Percentiles rank a stretch among this genome's conserved stretches.
Evolutionary conservation across 2,888 invertebrate species (phyloP).

Genomic region (Orthonychiurus folsomi): DNA sequence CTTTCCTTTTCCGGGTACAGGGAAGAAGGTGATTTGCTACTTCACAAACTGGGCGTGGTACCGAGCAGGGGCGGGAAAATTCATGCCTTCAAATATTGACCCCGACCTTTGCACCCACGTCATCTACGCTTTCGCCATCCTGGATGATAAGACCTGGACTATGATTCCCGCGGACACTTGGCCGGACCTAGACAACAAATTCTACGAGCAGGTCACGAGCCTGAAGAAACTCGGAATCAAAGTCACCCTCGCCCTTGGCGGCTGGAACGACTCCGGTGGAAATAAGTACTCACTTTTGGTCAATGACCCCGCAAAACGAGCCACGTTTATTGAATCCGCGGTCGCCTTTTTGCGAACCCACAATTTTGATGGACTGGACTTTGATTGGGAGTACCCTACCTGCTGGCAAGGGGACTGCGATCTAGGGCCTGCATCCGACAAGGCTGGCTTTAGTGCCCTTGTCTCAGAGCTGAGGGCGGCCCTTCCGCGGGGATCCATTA

Average conservation of each 20-base stretch:
- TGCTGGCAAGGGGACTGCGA: slow-evolving; percentile 62
- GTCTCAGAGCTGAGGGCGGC: slow-evolving; percentile 63
- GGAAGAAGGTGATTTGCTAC: slow-evolving; percentile 12
- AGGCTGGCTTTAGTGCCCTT: slow-evolving; percentile 63
- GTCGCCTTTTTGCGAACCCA: slow-evolving; percentile 45
- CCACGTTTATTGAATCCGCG: slow-evolving; percentile 60
- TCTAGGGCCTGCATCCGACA: slow-evolving; percentile 70
- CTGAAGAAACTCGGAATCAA: slow-evolving; percentile 63
- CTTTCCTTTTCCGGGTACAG: neutral
- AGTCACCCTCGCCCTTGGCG: slow-evolving; percentile 78
- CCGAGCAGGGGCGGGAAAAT: slow-evolving; percentile 68
- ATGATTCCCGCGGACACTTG: slow-evolving; percentile 80
- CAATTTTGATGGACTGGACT: slow-evolving; percentile 49
- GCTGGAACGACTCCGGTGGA: slow-evolving; percentile 88
- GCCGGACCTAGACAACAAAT: slow-evolving; percentile 82
- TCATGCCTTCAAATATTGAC: slow-evolving; percentile 70
- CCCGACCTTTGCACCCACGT: slow-evolving; percentile 79
- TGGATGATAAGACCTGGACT: slow-evolving; percentile 62
- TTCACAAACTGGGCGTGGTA: slow-evolving; percentile 70
- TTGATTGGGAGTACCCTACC: slow-evolving; percentile 54
- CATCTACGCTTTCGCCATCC: slow-evolving; percentile 84
- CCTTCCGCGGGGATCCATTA: slow-evolving; percentile 61
- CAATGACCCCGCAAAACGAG: slow-evolving; percentile 59
- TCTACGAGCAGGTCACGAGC: slow-evolving; percentile 74
- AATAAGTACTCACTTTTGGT: slow-evolving; percentile 77